Evolutionary conservation across 1,140 invertebrate species (phyloP).

Genomic region (Anoplophora glabripennis): DNA sequence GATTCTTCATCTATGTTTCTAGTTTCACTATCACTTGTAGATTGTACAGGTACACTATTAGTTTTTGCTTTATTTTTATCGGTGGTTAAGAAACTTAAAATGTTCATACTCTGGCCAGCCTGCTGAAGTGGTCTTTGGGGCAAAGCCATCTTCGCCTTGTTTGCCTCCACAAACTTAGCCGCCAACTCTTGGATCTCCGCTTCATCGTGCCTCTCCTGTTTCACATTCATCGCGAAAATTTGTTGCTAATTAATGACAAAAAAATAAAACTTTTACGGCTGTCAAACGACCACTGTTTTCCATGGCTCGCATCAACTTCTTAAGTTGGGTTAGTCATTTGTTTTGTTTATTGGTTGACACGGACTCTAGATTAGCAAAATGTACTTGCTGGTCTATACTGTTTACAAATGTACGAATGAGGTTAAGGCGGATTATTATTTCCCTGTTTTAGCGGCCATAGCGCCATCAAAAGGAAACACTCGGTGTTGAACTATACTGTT

Average conservation of each 20-base stretch:
- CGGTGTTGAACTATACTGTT: conserved; percentile 34
- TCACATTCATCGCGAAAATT: conserved; percentile 52
- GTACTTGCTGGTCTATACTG: conserved; percentile 17
- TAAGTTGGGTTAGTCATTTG: conserved; percentile 1
- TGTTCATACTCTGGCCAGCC: conserved; percentile 48
- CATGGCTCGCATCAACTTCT: neutral
- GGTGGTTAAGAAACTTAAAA: conserved; percentile 33
- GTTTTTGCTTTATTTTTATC: conserved; percentile 33
- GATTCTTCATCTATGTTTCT: conserved; percentile 69
- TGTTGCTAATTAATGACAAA: neutral
- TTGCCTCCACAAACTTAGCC: conserved; percentile 80
- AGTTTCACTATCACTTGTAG: conserved; percentile 17
- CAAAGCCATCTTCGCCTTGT: conserved; percentile 68
- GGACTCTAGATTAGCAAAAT: neutral
- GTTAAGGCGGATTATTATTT: conserved; percentile 44
- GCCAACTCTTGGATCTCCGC: conserved; percentile 81
- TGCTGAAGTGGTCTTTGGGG: conserved; percentile 43
- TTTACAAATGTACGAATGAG: conserved; percentile 39
- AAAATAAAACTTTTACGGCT: neutral
- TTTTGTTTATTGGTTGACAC: neutral
- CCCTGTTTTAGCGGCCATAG: conserved; percentile 46
- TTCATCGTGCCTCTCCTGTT: conserved; percentile 80
- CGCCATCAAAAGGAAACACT: conserved; percentile 44
- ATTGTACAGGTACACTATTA: conserved; percentile 11
- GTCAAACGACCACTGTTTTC: neutral